Evolutionary conservation across 2,113 vertebrate genomes (phyloP).

Genomic region (Lycaon pictus): DNA sequence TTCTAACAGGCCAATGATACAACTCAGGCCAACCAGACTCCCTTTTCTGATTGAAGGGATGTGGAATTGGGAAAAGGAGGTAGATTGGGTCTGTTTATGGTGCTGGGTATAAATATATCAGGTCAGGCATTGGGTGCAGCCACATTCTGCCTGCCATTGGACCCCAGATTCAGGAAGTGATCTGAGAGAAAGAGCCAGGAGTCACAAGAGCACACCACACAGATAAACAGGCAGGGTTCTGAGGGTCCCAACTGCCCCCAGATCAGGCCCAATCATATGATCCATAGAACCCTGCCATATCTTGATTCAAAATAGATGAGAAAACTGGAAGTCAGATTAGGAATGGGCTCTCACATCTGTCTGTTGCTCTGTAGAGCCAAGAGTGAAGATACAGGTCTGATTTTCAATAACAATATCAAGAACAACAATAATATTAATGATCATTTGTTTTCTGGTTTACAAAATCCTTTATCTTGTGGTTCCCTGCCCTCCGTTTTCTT

Average conservation of each 20-base stretch:
- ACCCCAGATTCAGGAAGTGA: background rate
- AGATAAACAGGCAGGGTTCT: background rate
- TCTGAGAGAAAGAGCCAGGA: background rate
- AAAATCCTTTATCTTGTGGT: background rate
- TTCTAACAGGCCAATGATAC: background rate
- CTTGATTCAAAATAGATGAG: background rate
- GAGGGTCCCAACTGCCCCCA: too few relatives aligned
- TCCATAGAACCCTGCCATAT: background rate
- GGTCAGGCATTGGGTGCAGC: background rate
- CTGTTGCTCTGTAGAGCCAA: background rate
- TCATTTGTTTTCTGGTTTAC: background rate
- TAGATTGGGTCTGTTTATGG: background rate
- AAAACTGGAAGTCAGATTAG: background rate
- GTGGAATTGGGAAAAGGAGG: background rate
- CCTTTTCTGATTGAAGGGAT: background rate
- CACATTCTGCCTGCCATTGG: background rate
- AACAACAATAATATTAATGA: background rate
- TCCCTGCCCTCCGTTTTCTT: background rate
- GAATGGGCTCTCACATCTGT: background rate
- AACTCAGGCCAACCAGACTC: background rate
- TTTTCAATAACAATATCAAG: background rate
- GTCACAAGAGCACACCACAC: background rate
- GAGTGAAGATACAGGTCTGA: background rate
- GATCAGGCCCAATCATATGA: background rate
- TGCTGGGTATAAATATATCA: background rate